Conservation (phyloP, 2,888 invertebrate genomes). For the Drosophila putrida region DNA sequence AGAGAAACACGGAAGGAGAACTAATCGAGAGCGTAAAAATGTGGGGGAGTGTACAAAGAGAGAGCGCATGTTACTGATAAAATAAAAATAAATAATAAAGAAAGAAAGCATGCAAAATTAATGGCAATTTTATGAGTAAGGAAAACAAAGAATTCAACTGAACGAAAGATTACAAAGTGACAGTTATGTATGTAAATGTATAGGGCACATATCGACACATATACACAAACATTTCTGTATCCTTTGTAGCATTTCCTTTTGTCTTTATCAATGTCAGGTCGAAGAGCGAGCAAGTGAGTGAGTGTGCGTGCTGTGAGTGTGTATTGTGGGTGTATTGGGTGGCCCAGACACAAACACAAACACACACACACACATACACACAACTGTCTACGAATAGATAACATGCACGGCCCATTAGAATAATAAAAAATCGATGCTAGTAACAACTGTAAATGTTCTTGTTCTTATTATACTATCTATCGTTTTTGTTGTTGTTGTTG, state of each 20-base stretch:
- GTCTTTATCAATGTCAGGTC: conserved; percentile 76
- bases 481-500: conserved; percentile 6
- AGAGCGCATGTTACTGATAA: conserved; percentile 36
- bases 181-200: conserved; percentile 15
- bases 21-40: not conserved
- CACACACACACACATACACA: conserved; percentile 43
- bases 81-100: conserved; percentile 29
- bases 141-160: conserved; percentile 29
- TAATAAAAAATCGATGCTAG: conserved; percentile 82
- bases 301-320: conserved; percentile 38
- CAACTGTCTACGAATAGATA: conserved; percentile 57
- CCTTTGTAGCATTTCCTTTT: conserved; percentile 61
- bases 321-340: conserved; percentile 49
- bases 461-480: conserved; percentile 26
- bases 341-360: conserved; percentile 32
- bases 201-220: conserved; percentile 23
- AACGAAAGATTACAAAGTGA: conserved; percentile 11
- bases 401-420: conserved; percentile 59
- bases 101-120: conserved; percentile 40
- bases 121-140: conserved; percentile 30
- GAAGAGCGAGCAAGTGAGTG: conserved; percentile 55
- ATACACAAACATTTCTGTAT: conserved; percentile 66
- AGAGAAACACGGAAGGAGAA: conserved; percentile 13
- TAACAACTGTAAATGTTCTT: conserved; percentile 38
- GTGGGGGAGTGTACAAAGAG: conserved; percentile 12